A percentile compares a stretch with the other conserved stretches of the same genome.
Evolutionary conservation across 64 coral and sea anemone genomes (phyloP).

Genomic region (Stylophora pistillata): DNA sequence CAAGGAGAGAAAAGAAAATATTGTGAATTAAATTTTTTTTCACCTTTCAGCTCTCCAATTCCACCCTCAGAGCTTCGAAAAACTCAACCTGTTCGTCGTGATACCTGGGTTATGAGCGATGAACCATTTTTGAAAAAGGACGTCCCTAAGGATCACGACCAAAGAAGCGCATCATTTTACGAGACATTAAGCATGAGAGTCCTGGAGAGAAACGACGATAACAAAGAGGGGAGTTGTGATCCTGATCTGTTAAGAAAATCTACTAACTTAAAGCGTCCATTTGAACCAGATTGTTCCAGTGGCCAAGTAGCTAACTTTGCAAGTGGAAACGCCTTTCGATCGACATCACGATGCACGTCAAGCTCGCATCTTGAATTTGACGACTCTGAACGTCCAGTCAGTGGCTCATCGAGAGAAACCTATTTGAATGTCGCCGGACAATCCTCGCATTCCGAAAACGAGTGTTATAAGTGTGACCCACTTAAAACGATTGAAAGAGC

Average conservation of each 20-base stretch:
- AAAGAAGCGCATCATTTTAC: background rate
- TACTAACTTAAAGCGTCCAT: background rate
- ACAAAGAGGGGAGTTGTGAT: background rate
- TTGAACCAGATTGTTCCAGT: background rate
- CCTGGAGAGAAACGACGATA: background rate
- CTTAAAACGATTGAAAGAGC: no score
- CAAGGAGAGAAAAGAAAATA: background rate
- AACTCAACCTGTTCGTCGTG: background rate
- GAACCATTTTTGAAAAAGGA: background rate
- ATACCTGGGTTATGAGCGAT: background rate
- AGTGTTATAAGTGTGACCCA: background rate
- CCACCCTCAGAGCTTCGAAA: background rate
- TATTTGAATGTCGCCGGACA: background rate
- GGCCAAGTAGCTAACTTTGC: background rate
- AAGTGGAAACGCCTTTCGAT: background rate
- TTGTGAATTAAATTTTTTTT: background rate
- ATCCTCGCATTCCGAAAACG: background rate
- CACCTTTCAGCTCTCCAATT: background rate
- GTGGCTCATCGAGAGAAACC: background rate
- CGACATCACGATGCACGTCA: no score
- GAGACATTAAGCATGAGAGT: slow-evolving; percentile 22
- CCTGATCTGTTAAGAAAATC: background rate
- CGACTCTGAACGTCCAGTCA: background rate
- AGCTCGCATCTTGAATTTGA: background rate
- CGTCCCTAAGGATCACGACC: background rate